These are phyloP conservation scores for Botrylloides violaceus DNA, from an alignment of 23 tunicate species.

Conservation along the genomic window DNA sequence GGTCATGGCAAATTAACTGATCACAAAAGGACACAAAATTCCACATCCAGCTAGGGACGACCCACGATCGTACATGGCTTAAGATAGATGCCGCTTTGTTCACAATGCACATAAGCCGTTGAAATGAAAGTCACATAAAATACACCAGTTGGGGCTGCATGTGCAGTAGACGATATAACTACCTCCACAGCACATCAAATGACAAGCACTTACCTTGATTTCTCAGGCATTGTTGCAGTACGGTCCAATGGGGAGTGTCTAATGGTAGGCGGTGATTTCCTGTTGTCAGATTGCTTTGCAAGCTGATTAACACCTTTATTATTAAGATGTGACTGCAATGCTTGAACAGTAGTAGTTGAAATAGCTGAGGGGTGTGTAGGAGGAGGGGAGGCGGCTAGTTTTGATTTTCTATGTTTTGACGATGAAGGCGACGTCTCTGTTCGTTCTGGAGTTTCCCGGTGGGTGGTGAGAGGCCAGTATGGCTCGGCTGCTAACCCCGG, in stretches of 20 bases:
- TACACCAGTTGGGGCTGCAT: too few relatives aligned
- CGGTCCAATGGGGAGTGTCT: slow-evolving; percentile 16
- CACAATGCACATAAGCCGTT: too few relatives aligned
- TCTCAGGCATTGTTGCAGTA: slow-evolving; percentile 15
- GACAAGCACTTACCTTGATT: neutral
- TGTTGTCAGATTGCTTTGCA: neutral
- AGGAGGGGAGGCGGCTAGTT: slow-evolving; percentile 22
- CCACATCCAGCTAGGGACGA: too few relatives aligned
- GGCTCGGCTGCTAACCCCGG: slow-evolving; percentile 19
- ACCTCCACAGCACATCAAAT: too few relatives aligned
- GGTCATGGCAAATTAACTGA: too few relatives aligned
- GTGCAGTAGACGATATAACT: too few relatives aligned
- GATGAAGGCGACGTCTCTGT: slow-evolving; percentile 9
- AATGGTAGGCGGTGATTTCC: slow-evolving; percentile 5
- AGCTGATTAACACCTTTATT: neutral
- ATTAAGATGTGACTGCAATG: slow-evolving; percentile 12
- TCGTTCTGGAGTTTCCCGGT: slow-evolving; percentile 14
- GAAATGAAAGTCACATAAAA: too few relatives aligned
- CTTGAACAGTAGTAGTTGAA: slow-evolving; percentile 20
- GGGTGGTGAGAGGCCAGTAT: slow-evolving; percentile 24
- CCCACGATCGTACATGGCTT: too few relatives aligned
- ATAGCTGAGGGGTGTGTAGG: slow-evolving; percentile 27
- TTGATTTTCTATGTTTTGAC: neutral
- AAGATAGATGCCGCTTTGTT: too few relatives aligned
- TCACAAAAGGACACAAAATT: too few relatives aligned